These are phyloP conservation scores for Masticophis lateralis DNA, from an alignment of 2,797 vertebrate genomes.

Conservation along the genomic window DNA sequence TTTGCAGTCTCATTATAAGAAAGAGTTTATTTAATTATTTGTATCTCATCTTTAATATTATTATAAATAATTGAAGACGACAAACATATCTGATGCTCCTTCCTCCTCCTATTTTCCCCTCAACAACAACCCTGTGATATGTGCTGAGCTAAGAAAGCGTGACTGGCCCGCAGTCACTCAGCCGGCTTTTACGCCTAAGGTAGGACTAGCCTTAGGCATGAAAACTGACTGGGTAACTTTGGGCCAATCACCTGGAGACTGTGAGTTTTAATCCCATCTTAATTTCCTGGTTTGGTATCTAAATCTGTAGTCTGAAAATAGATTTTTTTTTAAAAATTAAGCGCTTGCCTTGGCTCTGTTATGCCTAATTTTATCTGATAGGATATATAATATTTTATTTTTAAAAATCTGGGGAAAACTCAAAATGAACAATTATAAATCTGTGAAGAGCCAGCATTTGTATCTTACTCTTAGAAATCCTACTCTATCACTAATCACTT, in stretches of 20 bases:
- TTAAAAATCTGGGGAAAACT: neutral
- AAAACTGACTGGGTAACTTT: neutral
- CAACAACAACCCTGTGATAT: neutral
- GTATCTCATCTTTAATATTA: neutral
- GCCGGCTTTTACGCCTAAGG: neutral
- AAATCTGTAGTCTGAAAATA: neutral
- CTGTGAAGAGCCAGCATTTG: neutral
- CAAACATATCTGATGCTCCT: neutral
- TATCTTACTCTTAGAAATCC: neutral
- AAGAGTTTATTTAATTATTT: neutral
- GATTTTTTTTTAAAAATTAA: neutral
- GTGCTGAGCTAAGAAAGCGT: neutral
- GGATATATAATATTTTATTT: neutral
- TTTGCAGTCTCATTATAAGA: neutral
- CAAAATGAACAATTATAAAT: neutral
- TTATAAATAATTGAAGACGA: neutral
- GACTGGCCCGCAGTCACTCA: neutral
- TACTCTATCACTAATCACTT: neutral
- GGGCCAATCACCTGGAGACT: neutral
- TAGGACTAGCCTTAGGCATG: neutral
- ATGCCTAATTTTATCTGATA: neutral
- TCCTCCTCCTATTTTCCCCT: neutral
- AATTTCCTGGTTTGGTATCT: neutral
- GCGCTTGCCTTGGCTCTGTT: neutral
- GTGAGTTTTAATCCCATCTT: neutral